phyloP scores from a whole-genome alignment of 2,113 vertebrate species.

The Dasyornis broadbenti region DNA sequence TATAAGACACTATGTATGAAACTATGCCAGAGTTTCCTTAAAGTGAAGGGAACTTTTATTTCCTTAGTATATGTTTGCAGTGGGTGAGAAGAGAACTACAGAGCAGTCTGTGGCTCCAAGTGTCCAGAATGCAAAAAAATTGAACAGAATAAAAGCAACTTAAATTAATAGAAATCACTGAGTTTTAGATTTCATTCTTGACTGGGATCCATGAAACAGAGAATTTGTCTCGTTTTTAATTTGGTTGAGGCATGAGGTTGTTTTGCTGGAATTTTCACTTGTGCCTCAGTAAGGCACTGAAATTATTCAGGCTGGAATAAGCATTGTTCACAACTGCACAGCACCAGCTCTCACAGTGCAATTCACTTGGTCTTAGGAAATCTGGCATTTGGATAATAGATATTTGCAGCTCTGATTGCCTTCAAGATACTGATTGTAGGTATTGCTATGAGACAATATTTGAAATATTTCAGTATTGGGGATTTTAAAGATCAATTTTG shows the following conservation, averaged over 20 bases:
- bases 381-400: not conserved
- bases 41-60: not conserved
- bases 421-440: not conserved
- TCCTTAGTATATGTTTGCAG: not conserved
- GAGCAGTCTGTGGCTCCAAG: not conserved
- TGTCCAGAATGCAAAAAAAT: not conserved
- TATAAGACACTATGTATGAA: no score
- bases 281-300: not conserved
- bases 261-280: not conserved
- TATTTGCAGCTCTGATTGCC: not conserved
- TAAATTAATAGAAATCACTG: not conserved
- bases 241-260: not conserved
- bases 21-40: not conserved
- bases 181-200: not conserved
- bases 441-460: not conserved
- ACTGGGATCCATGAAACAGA: not conserved
- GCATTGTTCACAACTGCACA: not conserved
- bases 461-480: not conserved
- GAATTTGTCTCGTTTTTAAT: not conserved
- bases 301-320: not conserved
- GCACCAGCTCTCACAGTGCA: not conserved
- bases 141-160: not conserved
- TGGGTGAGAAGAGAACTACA: not conserved
- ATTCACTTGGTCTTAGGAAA: not conserved
- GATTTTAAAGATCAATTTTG: not conserved